Conservation (phyloP, 2,113 vertebrate genomes). For the Furnarius figulus region DNA sequence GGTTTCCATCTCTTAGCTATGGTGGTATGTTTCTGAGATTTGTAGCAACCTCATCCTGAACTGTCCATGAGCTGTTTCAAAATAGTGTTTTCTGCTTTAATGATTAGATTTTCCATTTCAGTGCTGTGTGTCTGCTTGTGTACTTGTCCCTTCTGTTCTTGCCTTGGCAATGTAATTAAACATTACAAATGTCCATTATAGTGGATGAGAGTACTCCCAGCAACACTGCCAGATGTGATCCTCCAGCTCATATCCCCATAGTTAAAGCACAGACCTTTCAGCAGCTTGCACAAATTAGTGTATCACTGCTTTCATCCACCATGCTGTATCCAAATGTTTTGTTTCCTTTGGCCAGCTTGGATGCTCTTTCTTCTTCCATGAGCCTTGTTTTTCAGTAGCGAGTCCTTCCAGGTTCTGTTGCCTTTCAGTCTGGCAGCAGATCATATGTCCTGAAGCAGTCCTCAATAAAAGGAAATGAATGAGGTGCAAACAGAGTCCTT, state of each 20-base stretch:
- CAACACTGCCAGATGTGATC: neutral
- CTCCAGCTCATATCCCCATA: neutral
- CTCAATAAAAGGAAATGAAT: neutral
- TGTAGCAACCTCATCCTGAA: neutral
- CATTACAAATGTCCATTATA: neutral
- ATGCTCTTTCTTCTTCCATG: neutral
- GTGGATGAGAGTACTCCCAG: neutral
- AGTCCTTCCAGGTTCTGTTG: rapidly evolving
- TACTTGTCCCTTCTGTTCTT: neutral
- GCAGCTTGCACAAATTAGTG: neutral
- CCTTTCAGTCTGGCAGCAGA: neutral
- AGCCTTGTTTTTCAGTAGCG: neutral
- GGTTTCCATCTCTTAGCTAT: neutral
- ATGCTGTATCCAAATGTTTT: neutral
- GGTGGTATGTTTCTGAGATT: neutral
- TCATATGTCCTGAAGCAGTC: neutral
- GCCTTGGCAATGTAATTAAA: conserved; percentile 17
- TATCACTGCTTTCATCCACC: neutral
- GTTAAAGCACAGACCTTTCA: neutral
- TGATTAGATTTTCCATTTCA: neutral
- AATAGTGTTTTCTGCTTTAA: neutral
- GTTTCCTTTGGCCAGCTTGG: neutral
- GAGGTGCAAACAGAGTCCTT: neutral
- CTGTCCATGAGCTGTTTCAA: neutral
- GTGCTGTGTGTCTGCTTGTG: neutral